A percentile compares a stretch with the other conserved stretches of the same genome.
Evolutionary conservation across 1,140 invertebrate genomes (phyloP).

Genomic region (Drosophila novamexicana): DNA sequence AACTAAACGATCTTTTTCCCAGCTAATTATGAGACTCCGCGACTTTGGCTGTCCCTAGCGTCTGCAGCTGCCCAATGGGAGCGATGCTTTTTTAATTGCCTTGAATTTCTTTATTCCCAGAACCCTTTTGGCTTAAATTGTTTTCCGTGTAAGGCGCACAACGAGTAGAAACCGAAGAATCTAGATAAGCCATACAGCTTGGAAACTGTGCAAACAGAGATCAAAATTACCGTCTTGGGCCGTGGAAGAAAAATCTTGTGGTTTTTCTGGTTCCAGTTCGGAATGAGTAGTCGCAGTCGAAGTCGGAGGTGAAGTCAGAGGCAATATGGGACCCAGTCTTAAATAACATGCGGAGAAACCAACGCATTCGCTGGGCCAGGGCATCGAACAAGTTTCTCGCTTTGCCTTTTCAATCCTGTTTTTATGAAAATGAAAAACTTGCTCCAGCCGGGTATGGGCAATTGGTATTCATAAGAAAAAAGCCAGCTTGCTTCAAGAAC

Average conservation of each 20-base stretch:
- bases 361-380: background rate
- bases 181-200: conserved; percentile 16
- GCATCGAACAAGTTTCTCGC: conserved; percentile 64
- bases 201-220: conserved; percentile 24
- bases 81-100: conserved; percentile 64
- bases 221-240: conserved; percentile 32
- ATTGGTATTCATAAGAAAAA: conserved; percentile 59
- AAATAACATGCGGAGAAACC: conserved; percentile 18
- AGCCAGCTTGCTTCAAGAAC: conserved; percentile 17
- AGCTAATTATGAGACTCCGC: conserved; percentile 70
- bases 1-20: conserved; percentile 75
- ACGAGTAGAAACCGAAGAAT: conserved; percentile 29
- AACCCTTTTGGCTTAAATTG: conserved; percentile 59
- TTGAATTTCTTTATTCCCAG: conserved; percentile 77
- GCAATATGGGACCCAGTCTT: conserved; percentile 6
- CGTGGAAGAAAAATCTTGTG: conserved; percentile 37
- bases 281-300: background rate
- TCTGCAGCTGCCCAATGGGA: conserved; percentile 35
- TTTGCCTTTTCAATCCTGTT: conserved; percentile 33
- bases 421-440: conserved; percentile 68
- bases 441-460: conserved; percentile 42
- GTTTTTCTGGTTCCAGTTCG: conserved; percentile 32
- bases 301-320: background rate
- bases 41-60: conserved; percentile 16
- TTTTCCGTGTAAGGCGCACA: conserved; percentile 56